Conservation (phyloP, 2,797 vertebrate genomes). For the Myripristis murdjan region DNA sequence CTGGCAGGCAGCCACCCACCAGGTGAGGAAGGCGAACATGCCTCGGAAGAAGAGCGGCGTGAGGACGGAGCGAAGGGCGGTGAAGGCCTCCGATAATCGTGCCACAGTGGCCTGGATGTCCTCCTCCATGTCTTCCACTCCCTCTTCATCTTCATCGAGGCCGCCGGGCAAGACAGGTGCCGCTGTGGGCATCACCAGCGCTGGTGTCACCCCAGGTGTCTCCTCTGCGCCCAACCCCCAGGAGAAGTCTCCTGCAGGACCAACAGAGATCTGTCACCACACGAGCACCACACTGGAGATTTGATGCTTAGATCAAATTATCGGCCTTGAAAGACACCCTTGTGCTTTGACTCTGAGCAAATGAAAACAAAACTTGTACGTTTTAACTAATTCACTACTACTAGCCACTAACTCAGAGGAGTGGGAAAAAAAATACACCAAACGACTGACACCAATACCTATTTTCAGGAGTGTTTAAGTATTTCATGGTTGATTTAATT, state of each 20-base stretch:
- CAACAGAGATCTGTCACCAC: background rate
- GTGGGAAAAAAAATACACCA: no score
- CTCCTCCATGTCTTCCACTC: conserved; percentile 82
- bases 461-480: no score
- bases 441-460: no score
- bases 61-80: conserved; percentile 84
- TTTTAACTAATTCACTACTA: no score
- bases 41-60: conserved; percentile 91
- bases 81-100: conserved; percentile 84
- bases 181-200: conserved; percentile 55
- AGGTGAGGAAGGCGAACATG: conserved; percentile 93
- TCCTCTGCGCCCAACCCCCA: conserved; percentile 86
- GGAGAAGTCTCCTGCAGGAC: conserved; percentile 89
- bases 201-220: conserved; percentile 76
- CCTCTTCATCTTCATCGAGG: conserved; percentile 83
- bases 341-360: background rate
- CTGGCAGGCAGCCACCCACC: conserved; percentile 97
- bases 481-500: no score
- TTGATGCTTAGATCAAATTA: no score
- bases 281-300: background rate
- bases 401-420: no score
- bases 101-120: conserved; percentile 88
- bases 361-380: background rate
- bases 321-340: no score
- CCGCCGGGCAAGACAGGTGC: conserved; percentile 5